phyloP scores from a whole-genome alignment of 2,797 vertebrate genomes.

The Sarcophilus harrisii region DNA sequence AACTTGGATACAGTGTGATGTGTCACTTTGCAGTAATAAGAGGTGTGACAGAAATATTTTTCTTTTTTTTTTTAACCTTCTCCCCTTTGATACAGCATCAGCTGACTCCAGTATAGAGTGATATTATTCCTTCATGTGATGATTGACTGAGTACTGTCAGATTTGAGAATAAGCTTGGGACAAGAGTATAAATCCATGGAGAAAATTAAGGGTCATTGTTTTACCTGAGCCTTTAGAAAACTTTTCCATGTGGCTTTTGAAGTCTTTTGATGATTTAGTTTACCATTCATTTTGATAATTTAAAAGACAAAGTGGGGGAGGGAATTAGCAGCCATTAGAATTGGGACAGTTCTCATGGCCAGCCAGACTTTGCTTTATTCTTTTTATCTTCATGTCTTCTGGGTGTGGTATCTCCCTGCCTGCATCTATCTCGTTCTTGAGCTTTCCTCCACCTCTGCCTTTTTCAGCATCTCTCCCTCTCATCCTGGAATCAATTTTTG shows the following conservation, averaged over 20 bases:
- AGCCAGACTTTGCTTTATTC: neutral
- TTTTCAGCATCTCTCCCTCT: neutral
- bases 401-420: neutral
- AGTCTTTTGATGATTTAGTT: neutral
- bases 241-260: neutral
- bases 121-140: neutral
- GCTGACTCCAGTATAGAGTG: neutral
- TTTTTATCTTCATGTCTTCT: neutral
- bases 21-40: neutral
- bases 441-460: neutral
- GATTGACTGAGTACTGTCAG: neutral
- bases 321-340: neutral
- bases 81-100: neutral
- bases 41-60: neutral
- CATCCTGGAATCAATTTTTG: neutral
- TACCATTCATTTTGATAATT: neutral
- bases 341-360: neutral
- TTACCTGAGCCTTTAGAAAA: neutral
- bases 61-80: neutral
- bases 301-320: neutral
- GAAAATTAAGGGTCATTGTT: neutral
- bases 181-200: neutral
- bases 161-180: neutral
- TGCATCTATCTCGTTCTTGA: accelerated
- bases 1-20: neutral